Percentiles rank a stretch among this genome's conserved stretches.
These are phyloP conservation scores for Dolichoris vasculosae DNA, from an alignment of 1,140 invertebrate genomes.

Conservation along the genomic window DNA sequence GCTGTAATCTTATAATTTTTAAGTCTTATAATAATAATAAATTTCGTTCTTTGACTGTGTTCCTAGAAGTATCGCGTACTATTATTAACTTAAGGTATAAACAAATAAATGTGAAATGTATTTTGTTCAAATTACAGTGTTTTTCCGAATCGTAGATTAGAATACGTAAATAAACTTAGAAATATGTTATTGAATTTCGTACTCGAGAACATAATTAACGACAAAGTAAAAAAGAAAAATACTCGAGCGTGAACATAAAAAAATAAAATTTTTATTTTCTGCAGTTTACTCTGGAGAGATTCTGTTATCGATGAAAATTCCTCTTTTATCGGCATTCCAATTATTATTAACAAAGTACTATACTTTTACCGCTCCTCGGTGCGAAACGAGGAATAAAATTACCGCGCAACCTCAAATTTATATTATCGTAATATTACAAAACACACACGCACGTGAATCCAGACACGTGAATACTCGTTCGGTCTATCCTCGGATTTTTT, in stretches of 20 bases:
- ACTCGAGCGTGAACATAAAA: too few relatives aligned
- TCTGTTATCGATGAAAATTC: too few relatives aligned
- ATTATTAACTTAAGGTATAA: not conserved
- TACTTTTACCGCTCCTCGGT: not conserved
- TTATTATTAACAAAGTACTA: not conserved
- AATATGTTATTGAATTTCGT: too few relatives aligned
- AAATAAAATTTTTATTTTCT: too few relatives aligned
- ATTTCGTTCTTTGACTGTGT: not conserved
- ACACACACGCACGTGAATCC: too few relatives aligned
- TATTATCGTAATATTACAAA: not conserved
- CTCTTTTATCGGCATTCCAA: not conserved
- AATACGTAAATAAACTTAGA: not conserved
- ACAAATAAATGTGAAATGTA: not conserved
- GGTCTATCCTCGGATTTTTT: too few relatives aligned
- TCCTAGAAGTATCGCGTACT: not conserved
- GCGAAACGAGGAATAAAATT: too few relatives aligned
- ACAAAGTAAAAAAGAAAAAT: too few relatives aligned
- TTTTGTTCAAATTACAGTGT: not conserved
- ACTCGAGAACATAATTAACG: too few relatives aligned
- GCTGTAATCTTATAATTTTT: not conserved
- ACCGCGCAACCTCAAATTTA: not conserved
- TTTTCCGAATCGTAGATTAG: not conserved
- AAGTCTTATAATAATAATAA: not conserved
- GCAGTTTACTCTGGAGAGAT: too few relatives aligned
- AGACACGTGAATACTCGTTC: too few relatives aligned